Evolutionary conservation across 2,797 vertebrate species (phyloP).

Genomic region (Bradypodion pumilum): DNA sequence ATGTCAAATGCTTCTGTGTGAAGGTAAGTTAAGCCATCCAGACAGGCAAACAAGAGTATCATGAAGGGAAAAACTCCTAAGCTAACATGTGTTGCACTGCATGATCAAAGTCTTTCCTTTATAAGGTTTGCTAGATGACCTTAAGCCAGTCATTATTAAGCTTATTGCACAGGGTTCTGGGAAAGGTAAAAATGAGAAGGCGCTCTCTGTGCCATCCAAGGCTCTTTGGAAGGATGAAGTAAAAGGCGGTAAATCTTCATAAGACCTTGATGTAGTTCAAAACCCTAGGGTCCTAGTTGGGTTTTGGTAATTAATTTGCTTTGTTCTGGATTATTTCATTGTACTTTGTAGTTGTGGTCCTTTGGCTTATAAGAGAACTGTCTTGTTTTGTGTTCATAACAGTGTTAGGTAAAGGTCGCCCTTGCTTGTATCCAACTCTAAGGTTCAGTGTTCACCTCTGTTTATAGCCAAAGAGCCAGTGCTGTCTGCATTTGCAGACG

Average conservation of each 20-base stretch:
- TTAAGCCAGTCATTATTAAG: neutral
- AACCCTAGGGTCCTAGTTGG: neutral
- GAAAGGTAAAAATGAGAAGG: neutral
- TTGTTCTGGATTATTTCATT: neutral
- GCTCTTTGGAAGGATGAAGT: neutral
- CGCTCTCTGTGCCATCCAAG: neutral
- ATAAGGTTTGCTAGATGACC: neutral
- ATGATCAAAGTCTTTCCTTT: neutral
- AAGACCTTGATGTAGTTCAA: neutral
- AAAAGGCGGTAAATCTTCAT: neutral
- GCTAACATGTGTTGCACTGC: neutral
- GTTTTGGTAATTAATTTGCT: neutral
- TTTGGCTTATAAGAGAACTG: neutral
- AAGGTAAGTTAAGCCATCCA: too few relatives aligned
- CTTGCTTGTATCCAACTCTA: too few relatives aligned
- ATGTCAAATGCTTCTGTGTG: too few relatives aligned
- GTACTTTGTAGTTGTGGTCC: neutral
- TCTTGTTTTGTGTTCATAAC: neutral
- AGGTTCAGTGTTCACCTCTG: too few relatives aligned
- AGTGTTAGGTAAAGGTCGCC: too few relatives aligned
- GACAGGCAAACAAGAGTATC: neutral
- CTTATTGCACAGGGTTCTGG: neutral
- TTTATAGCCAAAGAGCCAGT: too few relatives aligned
- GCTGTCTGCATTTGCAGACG: too few relatives aligned
- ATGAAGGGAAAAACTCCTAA: neutral